Conservation (phyloP, 2,797 vertebrate species). For the Meriones psammophilus region DNA sequence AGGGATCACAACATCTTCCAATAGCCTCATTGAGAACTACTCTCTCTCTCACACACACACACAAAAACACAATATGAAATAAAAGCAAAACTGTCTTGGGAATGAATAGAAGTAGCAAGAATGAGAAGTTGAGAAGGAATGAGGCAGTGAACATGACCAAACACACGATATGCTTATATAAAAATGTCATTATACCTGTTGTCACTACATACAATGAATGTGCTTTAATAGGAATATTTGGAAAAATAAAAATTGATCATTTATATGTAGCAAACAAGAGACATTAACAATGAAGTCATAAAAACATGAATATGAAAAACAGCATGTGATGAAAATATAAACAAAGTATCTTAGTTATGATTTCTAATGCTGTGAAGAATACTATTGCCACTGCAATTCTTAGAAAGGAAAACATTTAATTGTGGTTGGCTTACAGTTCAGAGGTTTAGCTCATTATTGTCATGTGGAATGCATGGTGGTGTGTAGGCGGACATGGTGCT, state of each 20-base stretch:
- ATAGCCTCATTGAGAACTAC: not conserved
- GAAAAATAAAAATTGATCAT: not conserved
- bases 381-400: not conserved
- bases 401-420: not conserved
- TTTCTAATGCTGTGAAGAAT: not conserved
- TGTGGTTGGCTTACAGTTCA: not conserved
- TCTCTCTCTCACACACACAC: too few relatives aligned
- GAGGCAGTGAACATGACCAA: not conserved
- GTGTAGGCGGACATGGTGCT: not conserved
- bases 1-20: not conserved
- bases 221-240: not conserved
- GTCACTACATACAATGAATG: not conserved
- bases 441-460: not conserved
- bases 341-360: not conserved
- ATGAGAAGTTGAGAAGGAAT: not conserved
- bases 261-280: not conserved
- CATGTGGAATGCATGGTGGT: not conserved
- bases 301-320: slow-evolving; percentile 17
- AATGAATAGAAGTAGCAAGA: not conserved
- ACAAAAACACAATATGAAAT: not conserved
- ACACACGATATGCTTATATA: not conserved
- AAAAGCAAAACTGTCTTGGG: not conserved
- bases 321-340: slow-evolving; percentile 32
- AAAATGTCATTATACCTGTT: not conserved
- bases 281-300: not conserved